A percentile compares a stretch with the other conserved stretches of the same genome.
phyloP scores from a whole-genome alignment of 2,888 invertebrate genomes.

The Caenorhabditis virilis region DNA sequence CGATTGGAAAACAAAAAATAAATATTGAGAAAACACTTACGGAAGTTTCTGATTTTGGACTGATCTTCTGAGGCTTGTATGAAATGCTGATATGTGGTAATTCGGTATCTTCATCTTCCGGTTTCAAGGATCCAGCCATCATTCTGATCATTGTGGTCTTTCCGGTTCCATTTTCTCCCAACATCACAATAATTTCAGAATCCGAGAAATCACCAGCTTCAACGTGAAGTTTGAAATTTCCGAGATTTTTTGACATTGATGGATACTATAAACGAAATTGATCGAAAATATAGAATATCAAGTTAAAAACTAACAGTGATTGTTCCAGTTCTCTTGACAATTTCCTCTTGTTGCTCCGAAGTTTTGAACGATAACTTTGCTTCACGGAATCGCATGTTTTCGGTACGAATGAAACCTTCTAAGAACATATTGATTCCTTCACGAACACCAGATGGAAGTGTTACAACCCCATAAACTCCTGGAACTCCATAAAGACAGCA shows the following conservation, averaged over 20 bases:
- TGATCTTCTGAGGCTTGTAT: slow-evolving; percentile 99
- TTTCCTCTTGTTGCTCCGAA: slow-evolving; percentile 92
- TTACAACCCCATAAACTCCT: slow-evolving; percentile 93
- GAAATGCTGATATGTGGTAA: slow-evolving; percentile 92
- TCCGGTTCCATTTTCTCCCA: slow-evolving; percentile 96
- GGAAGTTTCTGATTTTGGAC: slow-evolving; percentile 90
- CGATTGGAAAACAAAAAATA: too few relatives aligned
- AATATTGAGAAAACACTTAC: slow-evolving; percentile 18
- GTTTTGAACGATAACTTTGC: slow-evolving; percentile 92
- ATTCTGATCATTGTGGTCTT: slow-evolving; percentile 98
- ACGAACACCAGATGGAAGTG: slow-evolving; percentile 98
- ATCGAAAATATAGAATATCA: too few relatives aligned
- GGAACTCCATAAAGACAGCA: slow-evolving; percentile 97
- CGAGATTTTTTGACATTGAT: slow-evolving; percentile 79
- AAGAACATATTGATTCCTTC: slow-evolving; percentile 99
- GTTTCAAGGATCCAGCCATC: slow-evolving; percentile 91
- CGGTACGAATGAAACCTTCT: slow-evolving; percentile 98
- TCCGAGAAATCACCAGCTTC: slow-evolving; percentile 93
- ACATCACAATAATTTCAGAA: slow-evolving; percentile 95
- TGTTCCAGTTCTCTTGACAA: slow-evolving; percentile 73
- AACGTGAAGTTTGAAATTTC: slow-evolving; percentile 79
- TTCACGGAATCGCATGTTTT: slow-evolving; percentile 90
- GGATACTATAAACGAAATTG: slow-evolving; percentile 76
- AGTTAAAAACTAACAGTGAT: too few relatives aligned
- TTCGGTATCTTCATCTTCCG: slow-evolving; percentile 75